Conservation (phyloP, 2,888 invertebrate genomes). For the Emesis russula region DNA sequence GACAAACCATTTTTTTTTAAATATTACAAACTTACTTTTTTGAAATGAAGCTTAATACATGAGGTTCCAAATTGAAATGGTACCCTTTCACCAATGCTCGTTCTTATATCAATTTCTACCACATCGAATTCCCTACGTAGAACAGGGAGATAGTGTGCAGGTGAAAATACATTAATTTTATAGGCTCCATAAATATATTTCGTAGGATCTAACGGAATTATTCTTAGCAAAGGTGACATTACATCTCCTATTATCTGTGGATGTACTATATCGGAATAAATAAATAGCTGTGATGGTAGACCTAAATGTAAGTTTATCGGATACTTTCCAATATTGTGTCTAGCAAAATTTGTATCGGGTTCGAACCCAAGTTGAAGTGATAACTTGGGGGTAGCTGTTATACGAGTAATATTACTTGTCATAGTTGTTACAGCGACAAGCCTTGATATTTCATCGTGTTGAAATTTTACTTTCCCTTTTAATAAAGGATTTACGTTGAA, state of each 20-base stretch:
- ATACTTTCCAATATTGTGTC: slow-evolving; percentile 11
- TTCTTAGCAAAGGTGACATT: slow-evolving; percentile 78
- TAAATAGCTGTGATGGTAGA: slow-evolving; percentile 74
- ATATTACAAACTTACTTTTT: slow-evolving; percentile 74
- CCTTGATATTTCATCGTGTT: slow-evolving; percentile 37
- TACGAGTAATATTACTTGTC: slow-evolving; percentile 12
- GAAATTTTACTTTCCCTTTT: slow-evolving; percentile 17
- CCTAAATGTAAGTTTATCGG: slow-evolving; percentile 70
- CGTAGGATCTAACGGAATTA: slow-evolving; percentile 79
- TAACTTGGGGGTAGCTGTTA: background rate
- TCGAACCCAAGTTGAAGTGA: slow-evolving; percentile 25
- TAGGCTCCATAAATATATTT: slow-evolving; percentile 82
- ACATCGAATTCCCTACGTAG: slow-evolving; percentile 88
- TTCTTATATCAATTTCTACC: slow-evolving; percentile 89
- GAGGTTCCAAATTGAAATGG: slow-evolving; percentile 88
- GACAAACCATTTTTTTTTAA: slow-evolving; percentile 65
- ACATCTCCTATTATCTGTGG: slow-evolving; percentile 80
- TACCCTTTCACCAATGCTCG: slow-evolving; percentile 83
- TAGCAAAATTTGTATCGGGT: slow-evolving; percentile 27
- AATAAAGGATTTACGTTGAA: slow-evolving; percentile 52
- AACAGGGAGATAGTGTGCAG: slow-evolving; percentile 85
- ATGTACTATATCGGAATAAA: slow-evolving; percentile 62
- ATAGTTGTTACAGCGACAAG: slow-evolving; percentile 9
- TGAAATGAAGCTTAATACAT: slow-evolving; percentile 86
- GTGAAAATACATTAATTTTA: slow-evolving; percentile 85